These are phyloP conservation scores for Mizuhopecten yessoensis DNA, from an alignment of 1,140 invertebrate genomes.

Conservation along the genomic window DNA sequence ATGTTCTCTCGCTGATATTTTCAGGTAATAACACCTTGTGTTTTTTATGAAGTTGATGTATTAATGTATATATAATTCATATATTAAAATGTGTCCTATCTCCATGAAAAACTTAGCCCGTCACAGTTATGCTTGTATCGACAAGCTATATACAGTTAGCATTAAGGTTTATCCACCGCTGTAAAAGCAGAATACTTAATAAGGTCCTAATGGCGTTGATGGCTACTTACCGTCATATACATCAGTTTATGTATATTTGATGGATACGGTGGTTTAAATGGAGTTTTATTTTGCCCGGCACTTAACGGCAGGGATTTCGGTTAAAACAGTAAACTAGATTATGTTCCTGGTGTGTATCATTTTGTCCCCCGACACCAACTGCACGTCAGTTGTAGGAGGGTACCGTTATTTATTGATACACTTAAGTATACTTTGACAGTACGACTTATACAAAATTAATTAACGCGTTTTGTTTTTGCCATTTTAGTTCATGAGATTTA, in stretches of 20 bases:
- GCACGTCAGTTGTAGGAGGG: neutral
- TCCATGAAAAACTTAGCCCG: no score
- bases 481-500: neutral
- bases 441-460: constrained; percentile 13
- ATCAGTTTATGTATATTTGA: neutral
- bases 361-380: neutral
- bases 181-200: neutral
- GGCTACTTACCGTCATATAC: neutral
- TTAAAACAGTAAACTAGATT: neutral
- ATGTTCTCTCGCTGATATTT: no score
- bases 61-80: no score
- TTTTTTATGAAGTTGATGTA: no score
- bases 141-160: neutral
- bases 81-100: no score
- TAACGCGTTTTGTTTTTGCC: neutral
- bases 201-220: neutral
- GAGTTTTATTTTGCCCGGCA: neutral
- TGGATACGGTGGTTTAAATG: neutral
- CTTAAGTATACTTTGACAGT: neutral
- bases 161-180: neutral
- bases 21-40: no score
- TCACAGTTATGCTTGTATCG: no score
- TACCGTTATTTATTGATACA: neutral
- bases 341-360: no score
- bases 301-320: neutral